These are phyloP conservation scores for Cyrtorhinus lividipennis DNA, from an alignment of 1,140 invertebrate genomes.

Conservation along the genomic window DNA sequence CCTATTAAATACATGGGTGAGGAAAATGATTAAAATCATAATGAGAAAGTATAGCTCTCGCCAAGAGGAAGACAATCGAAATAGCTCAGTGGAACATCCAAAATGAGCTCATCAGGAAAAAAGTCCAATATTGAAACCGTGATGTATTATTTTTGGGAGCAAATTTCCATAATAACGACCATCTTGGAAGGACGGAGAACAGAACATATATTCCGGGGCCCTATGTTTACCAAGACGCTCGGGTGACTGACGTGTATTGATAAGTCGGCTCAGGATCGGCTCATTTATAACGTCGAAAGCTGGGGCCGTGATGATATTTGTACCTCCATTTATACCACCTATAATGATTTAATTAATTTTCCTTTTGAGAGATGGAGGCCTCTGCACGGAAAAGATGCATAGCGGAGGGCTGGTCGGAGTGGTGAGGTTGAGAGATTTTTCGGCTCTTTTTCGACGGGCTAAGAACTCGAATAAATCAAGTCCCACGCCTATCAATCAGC, in stretches of 20 bases:
- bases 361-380: no score
- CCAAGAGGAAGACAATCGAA: no score
- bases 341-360: constrained; percentile 9
- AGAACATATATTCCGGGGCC: constrained; percentile 6
- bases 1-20: no score
- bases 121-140: not conserved
- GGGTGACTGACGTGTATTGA: constrained; percentile 7
- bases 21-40: no score
- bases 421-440: no score
- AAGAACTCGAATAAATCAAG: no score
- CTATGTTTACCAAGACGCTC: constrained; percentile 3
- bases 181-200: not conserved
- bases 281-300: not conserved
- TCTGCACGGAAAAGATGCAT: no score
- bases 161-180: constrained; percentile 1
- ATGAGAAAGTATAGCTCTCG: no score
- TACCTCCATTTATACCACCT: constrained; percentile 4
- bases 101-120: not conserved
- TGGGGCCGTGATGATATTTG: constrained; percentile 5
- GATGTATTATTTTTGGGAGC: constrained; percentile 9
- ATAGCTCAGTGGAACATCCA: no score
- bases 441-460: no score
- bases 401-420: no score
- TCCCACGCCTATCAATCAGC: no score
- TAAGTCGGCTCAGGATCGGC: not conserved